Evolutionary conservation across 2,888 invertebrate genomes (phyloP).

Genomic region (Lamellibrachia satsuma): DNA sequence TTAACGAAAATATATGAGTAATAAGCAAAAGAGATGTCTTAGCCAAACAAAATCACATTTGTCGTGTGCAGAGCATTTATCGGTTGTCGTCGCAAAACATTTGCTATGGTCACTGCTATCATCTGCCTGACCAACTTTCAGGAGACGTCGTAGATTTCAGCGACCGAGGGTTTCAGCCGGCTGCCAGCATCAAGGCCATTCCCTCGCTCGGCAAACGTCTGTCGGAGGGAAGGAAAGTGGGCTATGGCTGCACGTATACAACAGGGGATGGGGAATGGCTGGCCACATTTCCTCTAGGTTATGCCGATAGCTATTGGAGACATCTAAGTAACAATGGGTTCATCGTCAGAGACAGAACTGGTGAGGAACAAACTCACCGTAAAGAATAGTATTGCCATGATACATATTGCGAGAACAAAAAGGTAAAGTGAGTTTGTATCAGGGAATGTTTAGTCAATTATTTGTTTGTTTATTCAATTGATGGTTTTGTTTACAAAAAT

Average conservation of each 20-base stretch:
- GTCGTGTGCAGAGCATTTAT: too few relatives aligned
- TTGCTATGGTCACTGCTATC: not conserved
- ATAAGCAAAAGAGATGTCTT: too few relatives aligned
- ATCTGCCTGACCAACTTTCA: constrained; percentile 22
- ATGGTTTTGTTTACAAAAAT: too few relatives aligned
- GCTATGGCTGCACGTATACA: constrained; percentile 37
- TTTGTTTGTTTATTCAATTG: too few relatives aligned
- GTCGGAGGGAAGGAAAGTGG: constrained; percentile 31
- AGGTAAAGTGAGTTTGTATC: too few relatives aligned
- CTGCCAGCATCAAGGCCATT: constrained; percentile 29
- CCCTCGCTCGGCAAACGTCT: constrained; percentile 35
- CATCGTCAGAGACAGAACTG: constrained; percentile 31
- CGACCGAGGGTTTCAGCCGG: constrained; percentile 32
- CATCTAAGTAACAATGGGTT: constrained; percentile 33
- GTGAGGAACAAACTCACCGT: not conserved
- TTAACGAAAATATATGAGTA: too few relatives aligned
- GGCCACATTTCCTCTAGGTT: constrained; percentile 38
- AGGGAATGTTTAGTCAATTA: too few relatives aligned
- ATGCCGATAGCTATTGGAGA: constrained; percentile 38
- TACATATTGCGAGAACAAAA: too few relatives aligned
- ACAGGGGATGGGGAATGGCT: constrained; percentile 32
- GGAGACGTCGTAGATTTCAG: constrained; percentile 32
- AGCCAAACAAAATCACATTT: too few relatives aligned
- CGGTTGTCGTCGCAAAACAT: not conserved
- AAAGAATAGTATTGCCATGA: not conserved